Evolutionary conservation across 2,113 vertebrate species (phyloP), one percentile per base, ranked within the genome.

Genomic region (Climacteris rufus): DNA sequence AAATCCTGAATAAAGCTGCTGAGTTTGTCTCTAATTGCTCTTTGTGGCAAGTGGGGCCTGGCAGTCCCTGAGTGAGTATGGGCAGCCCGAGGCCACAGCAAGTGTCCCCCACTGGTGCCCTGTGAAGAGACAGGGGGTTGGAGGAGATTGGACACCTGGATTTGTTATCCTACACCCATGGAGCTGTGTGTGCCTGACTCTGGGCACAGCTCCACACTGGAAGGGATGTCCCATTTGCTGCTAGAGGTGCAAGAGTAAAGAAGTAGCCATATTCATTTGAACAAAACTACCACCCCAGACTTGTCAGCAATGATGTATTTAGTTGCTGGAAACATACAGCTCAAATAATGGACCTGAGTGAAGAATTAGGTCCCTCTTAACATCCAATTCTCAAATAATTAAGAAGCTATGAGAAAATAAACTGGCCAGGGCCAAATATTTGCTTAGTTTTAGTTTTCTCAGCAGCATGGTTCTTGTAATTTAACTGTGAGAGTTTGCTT

Each of bases 381-480:
- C 16, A 83, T 33, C 15, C 17, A 33, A 5, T 70, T 90, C 86
- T 79, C 40, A 60, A 64, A n/a, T 59, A 78, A 65, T 4, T 19
- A 70, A 17, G 63, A 52, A 24, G 20, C 22, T 7, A 8, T 7
- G 5, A 69, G n/a, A 74, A 90, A 71, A 10, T 53, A 6, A 90
- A 44, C 9, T 22, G 23, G 3, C 40, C 37, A 24, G 23, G 9
- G 37, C 10, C 54, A 86, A 88, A 31, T 83, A 59, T 20, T 77
- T 83, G 14, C 10, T 52, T 47, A 54, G 47, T 71, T 49, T 56
- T 83, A 22, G 5, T 50, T 77, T 74, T 25, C 11, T 89, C 11
- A 0, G 1, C 10, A 63, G 13, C 27, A 49, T 16, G 0, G 0
- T 76, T 89, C 31, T 37, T 75, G 23, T 59, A 64, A 71, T 0